Evolutionary conservation across 2,113 vertebrate genomes (phyloP).

Genomic region (Salminus brasiliensis): DNA sequence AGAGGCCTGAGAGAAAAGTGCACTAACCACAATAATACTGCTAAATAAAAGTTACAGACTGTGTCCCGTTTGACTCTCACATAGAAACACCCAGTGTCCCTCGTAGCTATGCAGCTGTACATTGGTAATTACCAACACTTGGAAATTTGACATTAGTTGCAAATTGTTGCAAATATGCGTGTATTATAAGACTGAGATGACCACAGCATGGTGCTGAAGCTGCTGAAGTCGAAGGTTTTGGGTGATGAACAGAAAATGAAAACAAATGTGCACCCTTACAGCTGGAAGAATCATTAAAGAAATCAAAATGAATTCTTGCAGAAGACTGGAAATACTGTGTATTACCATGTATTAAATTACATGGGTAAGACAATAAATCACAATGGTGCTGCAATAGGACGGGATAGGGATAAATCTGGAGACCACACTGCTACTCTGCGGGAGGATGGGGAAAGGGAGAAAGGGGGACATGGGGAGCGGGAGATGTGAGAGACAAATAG

Average conservation of each 20-base stretch:
- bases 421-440: neutral
- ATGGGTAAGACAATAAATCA: neutral
- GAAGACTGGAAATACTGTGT: neutral
- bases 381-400: neutral
- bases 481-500: neutral
- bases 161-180: no score
- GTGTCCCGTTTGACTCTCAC: no score
- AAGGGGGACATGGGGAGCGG: neutral
- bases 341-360: neutral
- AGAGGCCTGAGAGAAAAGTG: no score
- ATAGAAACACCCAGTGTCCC: no score
- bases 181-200: neutral
- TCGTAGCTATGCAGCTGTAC: no score
- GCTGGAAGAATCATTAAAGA: neutral
- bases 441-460: neutral
- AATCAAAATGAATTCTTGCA: neutral
- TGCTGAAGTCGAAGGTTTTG: neutral
- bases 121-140: no score
- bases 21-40: no score
- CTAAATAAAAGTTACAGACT: no score
- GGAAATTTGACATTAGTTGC: no score
- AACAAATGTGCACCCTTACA: neutral
- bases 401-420: slow-evolving; percentile 1
- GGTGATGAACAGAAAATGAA: neutral
- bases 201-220: neutral